Base-by-base conservation (phyloP, 1,140 invertebrate genomes). In the Drosophila bifasciata region DNA sequence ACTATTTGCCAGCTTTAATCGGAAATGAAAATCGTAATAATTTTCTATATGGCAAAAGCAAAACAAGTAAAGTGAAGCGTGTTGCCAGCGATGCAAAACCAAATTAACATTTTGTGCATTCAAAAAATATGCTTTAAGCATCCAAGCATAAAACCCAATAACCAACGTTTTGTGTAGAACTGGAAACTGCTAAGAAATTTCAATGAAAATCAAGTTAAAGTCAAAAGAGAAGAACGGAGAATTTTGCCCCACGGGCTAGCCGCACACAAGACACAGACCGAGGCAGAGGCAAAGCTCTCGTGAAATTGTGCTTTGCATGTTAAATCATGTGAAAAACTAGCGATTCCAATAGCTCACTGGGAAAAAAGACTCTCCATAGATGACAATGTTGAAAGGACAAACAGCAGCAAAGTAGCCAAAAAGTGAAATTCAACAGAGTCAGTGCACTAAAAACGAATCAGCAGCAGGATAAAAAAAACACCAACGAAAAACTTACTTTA, bases 321-420 rank as follows among this genome's bases (percentile, higher is more conserved):
- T 66, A 60, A 76, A 76, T 67, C 73, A 72, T 72, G 73, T 57
- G 61, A 66, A 72, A 72, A 76, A 76, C 73, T 76, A 76, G 73
- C 51, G 41, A 56, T 48, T 28, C 36, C 5, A 41, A 70, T 45
- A 51, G 55, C 55, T 63, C 44, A 25, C 43, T 59, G 32, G 41
- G 5, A 17, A 49, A 49, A 19, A 53, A 56, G 48, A 36, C 41
- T 39, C 19, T 39, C 28, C 66, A 4, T 36, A 13, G 32, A 50
- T 15, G 53, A 58, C 66, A 58, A 40, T 56, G 41, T 48, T 59
- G 36, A 15, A 36, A 39, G 28, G 28, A 39, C 7, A 51, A 25
- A 48, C 23, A 62, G 39, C 67, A 62, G 52, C 52, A 64, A 59
- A 44, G 40, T 46, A 61, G 52, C 21, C 23, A 15, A 51, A 56